Base-by-base conservation (phyloP, 2,113 vertebrate genomes). In the Dolichotis patagonum region DNA sequence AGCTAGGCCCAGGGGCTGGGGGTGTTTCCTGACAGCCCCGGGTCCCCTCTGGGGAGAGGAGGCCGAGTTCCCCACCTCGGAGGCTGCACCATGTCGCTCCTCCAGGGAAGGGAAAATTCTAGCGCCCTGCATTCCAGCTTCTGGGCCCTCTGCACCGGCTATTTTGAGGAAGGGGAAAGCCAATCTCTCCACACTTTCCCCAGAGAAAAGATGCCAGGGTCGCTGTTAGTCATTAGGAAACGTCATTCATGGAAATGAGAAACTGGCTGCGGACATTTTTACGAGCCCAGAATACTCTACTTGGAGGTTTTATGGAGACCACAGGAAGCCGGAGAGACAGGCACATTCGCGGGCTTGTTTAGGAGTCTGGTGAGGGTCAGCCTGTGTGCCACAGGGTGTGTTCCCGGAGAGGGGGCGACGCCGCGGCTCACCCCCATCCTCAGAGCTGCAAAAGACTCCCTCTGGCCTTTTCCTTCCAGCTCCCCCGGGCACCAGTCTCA, bases 241-340 rank as follows among this genome's bases (percentile, higher is more conserved):
- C 22, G 14, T 95, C 96, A 96, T 96, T 96, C 97, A 96, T 91
- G 49, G 81, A 65, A 93, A 97, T 96, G 96, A 98, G 94, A 97
- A 97, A 98, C 7, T 87, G 96, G 85, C 96, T 97, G 97, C 4
- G 60, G 97, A 97, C 95, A 86, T 95, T 97, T 98, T 98, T 97
- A 98, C 96, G 97, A 97, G 96, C 95, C 90, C 95, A 93, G 87
- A 96, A 96, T 93, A 90, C 94, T 96, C 89, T 32, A 69, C 80
- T 78, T 91, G 94, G 96, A 96, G 90, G 54, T 96, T 98, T 97
- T 97, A 98, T 94, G 95, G 94, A 96, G 95, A 96, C 97, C 97
- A 96, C 97, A 97, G 98, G 97, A 98, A 98, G 88, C 93, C 84
- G n/a, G 91, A 95, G 97, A 98, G 96, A 98, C 96, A 96, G 97